Evolutionary conservation across 1,140 invertebrate species (phyloP), one percentile per base, ranked within the genome.

Genomic region (Anastrepha ludens): DNA sequence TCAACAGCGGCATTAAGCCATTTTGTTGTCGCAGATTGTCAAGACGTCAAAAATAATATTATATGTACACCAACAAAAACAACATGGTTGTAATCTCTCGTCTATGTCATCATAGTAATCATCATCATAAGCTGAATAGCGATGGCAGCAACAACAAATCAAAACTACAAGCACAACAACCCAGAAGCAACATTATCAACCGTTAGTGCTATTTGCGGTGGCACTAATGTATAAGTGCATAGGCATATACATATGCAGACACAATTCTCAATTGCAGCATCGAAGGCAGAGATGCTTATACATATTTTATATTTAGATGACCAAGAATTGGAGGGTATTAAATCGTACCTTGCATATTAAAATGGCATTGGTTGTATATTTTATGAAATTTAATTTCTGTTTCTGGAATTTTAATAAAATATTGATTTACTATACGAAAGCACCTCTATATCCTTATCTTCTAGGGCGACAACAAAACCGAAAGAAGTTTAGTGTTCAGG

Each of bases 1-100:
- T 64, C 60, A 64, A 64, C 11, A 17, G 39, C 11, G 39, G 39
- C 15, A 74, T 74, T 74, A 47, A 15, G 70, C 3, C 70, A n/a
- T 74, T 74, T 74, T 5, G 41, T 41, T 47, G 70, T 47, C 70
- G 44, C 70, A 74, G 44, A 15, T 47, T 74, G 44, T 74, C 70
- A 74, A 50, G 7, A 74, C 44, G 17, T 15, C 70, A 74, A 47
- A 74, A 47, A 41, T 11, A 74, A 13, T 17, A 15, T 4, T 17
- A 62, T 62, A 62, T 67, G 29, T 67, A 39, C 15, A 39, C 2
- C 44, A n/a, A 50, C 11, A 70, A 70, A 50, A 1, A n/a, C 65
- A 3, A n/a, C 17, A n/a, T 7, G 39, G 6, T 41, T 29, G 20
- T 65, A 11, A 20, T 29, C 65, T 67, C 39, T 2, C 39, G 9